These are phyloP conservation scores for Volucella inanis DNA, from an alignment of 2,888 invertebrate species.

Conservation along the genomic window DNA sequence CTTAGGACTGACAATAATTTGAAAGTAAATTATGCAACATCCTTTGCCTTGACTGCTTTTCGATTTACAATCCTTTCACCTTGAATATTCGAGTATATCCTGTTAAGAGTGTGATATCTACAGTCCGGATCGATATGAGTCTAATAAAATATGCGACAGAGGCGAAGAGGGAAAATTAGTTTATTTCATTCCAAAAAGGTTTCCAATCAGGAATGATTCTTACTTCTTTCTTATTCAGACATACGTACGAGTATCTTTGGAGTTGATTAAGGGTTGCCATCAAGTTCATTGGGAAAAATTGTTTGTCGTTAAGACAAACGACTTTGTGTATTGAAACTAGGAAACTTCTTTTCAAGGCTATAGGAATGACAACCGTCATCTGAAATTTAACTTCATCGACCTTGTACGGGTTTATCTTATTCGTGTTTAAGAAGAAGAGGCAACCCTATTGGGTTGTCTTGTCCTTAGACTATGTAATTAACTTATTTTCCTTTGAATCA, in stretches of 20 bases:
- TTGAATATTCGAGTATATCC: neutral
- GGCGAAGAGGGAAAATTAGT: conserved; percentile 1
- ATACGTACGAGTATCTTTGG: too few relatives aligned
- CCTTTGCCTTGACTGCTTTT: neutral
- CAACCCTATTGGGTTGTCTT: too few relatives aligned
- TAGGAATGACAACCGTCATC: too few relatives aligned
- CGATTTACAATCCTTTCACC: conserved; percentile 21
- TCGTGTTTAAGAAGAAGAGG: too few relatives aligned
- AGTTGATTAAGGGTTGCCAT: too few relatives aligned
- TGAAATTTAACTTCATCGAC: too few relatives aligned
- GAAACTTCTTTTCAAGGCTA: too few relatives aligned
- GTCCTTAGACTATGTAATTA: conserved; percentile 39
- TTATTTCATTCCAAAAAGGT: conserved; percentile 4
- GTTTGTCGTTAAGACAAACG: too few relatives aligned
- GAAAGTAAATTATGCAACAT: conserved; percentile 21
- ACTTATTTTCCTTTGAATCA: conserved; percentile 13
- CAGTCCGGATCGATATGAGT: conserved; percentile 33
- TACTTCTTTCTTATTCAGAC: neutral
- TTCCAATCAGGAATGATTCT: conserved; percentile 16
- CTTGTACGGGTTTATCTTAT: too few relatives aligned
- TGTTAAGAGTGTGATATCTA: neutral
- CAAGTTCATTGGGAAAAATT: too few relatives aligned
- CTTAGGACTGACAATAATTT: conserved; percentile 2
- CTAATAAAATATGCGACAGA: conserved; percentile 33
- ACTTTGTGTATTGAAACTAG: too few relatives aligned